A percentile compares a stretch with the other conserved stretches of the same genome.
Evolutionary conservation across 2,888 invertebrate species (phyloP).

Genomic region (Spodoptera exigua): DNA sequence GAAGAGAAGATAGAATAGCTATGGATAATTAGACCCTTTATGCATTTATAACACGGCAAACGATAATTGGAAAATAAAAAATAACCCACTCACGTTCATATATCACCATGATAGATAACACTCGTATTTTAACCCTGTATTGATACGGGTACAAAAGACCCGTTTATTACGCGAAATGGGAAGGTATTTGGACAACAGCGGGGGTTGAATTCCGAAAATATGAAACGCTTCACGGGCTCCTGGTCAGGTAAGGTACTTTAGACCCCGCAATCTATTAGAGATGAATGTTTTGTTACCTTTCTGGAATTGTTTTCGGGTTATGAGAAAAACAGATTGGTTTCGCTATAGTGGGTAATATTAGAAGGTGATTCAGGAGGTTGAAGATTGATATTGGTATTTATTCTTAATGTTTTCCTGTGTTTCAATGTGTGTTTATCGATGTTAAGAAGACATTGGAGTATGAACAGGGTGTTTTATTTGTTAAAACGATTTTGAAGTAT

Average conservation of each 20-base stretch:
- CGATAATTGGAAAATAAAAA: conserved; percentile 42
- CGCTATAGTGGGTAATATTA: not conserved
- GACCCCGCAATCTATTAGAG: conserved; percentile 33
- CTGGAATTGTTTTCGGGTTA: conserved; percentile 22
- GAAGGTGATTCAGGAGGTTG: no score
- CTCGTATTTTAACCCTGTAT: conserved; percentile 57
- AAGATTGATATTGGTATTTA: no score
- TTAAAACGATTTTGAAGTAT: no score
- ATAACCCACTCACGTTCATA: conserved; percentile 27
- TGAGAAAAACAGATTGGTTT: conserved; percentile 33
- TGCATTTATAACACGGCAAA: not conserved
- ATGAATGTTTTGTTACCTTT: conserved; percentile 41
- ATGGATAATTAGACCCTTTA: no score
- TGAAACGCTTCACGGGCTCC: conserved; percentile 44
- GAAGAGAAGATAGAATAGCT: no score
- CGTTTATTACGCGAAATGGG: conserved; percentile 58
- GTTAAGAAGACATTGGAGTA: no score
- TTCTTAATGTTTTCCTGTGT: no score
- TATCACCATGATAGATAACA: conserved; percentile 55
- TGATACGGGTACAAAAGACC: conserved; percentile 58
- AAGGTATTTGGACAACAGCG: conserved; percentile 54
- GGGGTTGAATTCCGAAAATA: conserved; percentile 46
- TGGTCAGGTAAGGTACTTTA: conserved; percentile 29
- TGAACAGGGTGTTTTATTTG: no score
- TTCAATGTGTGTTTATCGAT: no score